Percentiles rank a stretch among this genome's conserved stretches.
Conservation (phyloP, 2,888 invertebrate species). For the Nysson spinosus region DNA sequence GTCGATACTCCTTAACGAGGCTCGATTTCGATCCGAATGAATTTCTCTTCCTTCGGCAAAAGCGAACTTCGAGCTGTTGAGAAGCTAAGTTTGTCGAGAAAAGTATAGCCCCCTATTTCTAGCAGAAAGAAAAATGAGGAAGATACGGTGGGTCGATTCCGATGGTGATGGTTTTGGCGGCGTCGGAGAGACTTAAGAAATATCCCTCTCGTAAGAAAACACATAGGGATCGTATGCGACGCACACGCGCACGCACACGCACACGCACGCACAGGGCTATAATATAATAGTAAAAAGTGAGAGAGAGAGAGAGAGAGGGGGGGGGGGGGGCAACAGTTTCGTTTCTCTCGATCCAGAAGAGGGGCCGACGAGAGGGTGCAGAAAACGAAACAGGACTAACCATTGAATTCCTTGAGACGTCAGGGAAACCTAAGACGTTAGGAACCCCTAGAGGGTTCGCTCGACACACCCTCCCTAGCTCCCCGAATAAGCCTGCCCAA, state of each 20-base stretch:
- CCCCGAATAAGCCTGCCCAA: conserved; percentile 23
- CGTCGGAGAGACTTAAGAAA: no score
- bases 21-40: not conserved
- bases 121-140: no score
- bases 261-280: no score
- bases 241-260: no score
- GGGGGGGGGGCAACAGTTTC: conserved; percentile 72
- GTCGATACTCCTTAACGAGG: not conserved
- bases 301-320: conserved; percentile 4
- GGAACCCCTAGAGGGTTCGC: conserved; percentile 42
- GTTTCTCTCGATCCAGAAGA: conserved; percentile 72
- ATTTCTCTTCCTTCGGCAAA: not conserved
- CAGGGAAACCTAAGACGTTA: conserved; percentile 40
- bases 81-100: no score
- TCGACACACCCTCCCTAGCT: conserved; percentile 44
- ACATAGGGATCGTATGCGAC: no score
- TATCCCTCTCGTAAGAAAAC: no score
- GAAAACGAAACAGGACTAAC: conserved; percentile 41
- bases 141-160: no score
- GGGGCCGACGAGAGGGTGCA: conserved; percentile 30
- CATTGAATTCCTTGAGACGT: conserved; percentile 45
- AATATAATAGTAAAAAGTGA: not conserved
- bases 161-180: no score
- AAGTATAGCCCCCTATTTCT: no score
- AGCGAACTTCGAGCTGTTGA: not conserved